Percentiles rank a stretch among this genome's conserved stretches.
These are phyloP conservation scores for Crypturellus tataupa DNA, from an alignment of 2,797 vertebrate genomes.

Conservation along the genomic window DNA sequence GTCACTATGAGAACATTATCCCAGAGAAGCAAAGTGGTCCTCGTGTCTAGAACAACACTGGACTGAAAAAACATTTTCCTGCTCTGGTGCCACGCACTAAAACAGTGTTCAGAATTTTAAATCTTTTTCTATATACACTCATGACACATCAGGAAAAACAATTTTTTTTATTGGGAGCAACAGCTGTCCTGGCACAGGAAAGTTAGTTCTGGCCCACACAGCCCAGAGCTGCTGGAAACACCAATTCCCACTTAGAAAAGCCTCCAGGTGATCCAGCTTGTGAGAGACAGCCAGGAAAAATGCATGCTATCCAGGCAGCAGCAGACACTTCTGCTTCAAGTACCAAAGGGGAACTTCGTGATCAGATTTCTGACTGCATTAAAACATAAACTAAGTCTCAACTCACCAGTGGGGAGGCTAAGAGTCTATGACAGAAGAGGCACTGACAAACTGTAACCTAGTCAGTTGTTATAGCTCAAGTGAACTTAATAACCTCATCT, in stretches of 20 bases:
- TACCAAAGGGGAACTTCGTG: neutral
- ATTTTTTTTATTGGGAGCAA: neutral
- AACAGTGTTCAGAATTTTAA: neutral
- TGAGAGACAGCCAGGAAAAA: neutral
- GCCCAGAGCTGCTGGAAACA: slow-evolving; percentile 14
- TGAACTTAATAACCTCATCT: neutral
- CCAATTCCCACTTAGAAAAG: neutral
- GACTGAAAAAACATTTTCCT: neutral
- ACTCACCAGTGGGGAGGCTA: neutral
- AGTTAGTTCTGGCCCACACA: neutral
- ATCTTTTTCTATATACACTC: neutral
- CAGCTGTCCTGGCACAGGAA: neutral
- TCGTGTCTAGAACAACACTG: neutral
- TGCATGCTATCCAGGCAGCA: neutral
- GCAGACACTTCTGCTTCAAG: neutral
- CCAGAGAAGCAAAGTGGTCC: neutral
- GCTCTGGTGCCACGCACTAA: neutral
- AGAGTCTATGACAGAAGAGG: neutral
- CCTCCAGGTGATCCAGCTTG: neutral
- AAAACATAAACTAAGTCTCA: neutral
- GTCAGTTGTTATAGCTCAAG: neutral
- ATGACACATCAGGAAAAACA: neutral
- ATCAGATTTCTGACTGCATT: neutral
- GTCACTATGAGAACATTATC: neutral
- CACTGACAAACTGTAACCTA: neutral